Base-by-base conservation (phyloP, 2,888 invertebrate genomes). In the Stictocephala bisonia region DNA sequence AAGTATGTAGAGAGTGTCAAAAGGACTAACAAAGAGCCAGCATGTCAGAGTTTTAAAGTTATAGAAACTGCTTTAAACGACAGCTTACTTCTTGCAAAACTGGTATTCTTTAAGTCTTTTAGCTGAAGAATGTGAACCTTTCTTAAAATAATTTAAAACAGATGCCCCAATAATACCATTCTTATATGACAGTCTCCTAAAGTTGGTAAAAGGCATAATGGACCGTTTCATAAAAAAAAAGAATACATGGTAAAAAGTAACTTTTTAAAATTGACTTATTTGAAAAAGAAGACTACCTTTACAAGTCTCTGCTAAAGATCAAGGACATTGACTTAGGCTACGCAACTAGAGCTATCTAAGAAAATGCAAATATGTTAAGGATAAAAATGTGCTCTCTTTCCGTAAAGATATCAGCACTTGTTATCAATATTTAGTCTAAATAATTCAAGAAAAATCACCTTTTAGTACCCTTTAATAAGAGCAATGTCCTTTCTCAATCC, bases 311-410 rank as follows among this genome's bases (percentile, higher is more conserved):
- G 0, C 13, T 67, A 11, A 44, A 24, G 15, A 18, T 48, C 2
- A 24, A 67, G 24, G 67, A 67, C 1, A 67, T 67, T 1, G 40
- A 67, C 15, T 27, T 67, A 4, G 67, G 67, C 27, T 48, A 48
- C 15, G 26, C 1, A 48, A 67, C 67, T 1, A 41, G 67, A 48
- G n/a, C n/a, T 41, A 48, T 27, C 3, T 67, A 1, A 67, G 41
- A 26, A 41, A 67, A 22, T 66, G 44, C 24, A 20, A 31, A 35
- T 15, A 35, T 4, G 40, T 40, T 4, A 41, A 13, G 3, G 18
- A 41, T 20, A 66, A 41, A 9, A 41, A 66, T 2, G 4, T 58
- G 15, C 35, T 58, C 15, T 20, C 3, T 20, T 58, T 58, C n/a
- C 24, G 58, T n/a, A 66, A 66, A 66, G 66, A 66, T 26, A 31